Evolutionary conservation across 2,113 vertebrate species (phyloP), one percentile per base, ranked within the genome.

Genomic region (Rhea pennata): DNA sequence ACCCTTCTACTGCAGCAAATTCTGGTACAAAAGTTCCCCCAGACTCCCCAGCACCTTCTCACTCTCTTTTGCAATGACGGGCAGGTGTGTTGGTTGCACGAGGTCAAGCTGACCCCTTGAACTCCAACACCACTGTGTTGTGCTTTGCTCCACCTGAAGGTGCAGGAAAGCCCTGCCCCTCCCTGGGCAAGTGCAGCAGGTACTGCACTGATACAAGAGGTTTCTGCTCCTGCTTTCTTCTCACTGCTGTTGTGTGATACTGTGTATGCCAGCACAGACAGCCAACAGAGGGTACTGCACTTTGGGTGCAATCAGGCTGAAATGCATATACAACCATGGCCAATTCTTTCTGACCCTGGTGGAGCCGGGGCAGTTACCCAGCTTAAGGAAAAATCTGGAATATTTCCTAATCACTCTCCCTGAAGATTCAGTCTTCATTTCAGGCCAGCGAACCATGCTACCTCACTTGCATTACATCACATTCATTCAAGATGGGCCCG

Each of bases 101-200:
- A 66, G 69, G 13, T 58, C 67, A 66, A 59, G 42, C 36, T 74
- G 29, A 77, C 84, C 31, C 15, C 21, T 5, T 15, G 23, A 17
- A 26, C 11, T 73, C 33, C 17, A 72, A 19, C 16, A 58, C 22
- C 48, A 31, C 24, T 2, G 1, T 10, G 42, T 27, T 2, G 1
- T 10, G 1, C 42, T 84, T 16, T 33, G 44, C 42, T 83, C 13
- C 40, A 16, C 27, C 2, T 0, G 0, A 36, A 62, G 70, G 21
- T 3, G 2, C 13, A 62, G 13, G 9, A 19, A 64, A 31, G 36
- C 21, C 21, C 90, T 58, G 24, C 5, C 33, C 26, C 36, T 46
- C 17, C 56, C 56, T 33, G 56, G 56, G 56, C 22, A 31, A 33
- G 44, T 24, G 66, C 44, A 69, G 42, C 42, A 31, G 19, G 44